Conservation (phyloP, 2,113 vertebrate genomes). For the Penelope pileata region DNA sequence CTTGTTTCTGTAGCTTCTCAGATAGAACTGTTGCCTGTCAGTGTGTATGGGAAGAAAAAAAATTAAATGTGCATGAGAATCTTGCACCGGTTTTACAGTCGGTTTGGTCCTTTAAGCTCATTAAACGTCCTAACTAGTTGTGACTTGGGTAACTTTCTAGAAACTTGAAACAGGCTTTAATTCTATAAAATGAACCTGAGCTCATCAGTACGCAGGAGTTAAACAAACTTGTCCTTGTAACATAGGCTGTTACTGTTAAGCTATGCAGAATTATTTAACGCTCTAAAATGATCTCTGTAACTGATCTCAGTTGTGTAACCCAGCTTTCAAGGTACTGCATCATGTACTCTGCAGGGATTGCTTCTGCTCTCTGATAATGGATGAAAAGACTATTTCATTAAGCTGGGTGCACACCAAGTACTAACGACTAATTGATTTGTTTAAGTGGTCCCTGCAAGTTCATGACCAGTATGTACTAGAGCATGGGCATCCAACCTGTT, state of each 20-base stretch:
- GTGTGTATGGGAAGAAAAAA: not conserved
- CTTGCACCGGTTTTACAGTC: not conserved
- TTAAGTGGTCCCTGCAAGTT: not conserved
- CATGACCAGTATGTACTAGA: not conserved
- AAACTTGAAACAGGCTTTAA: not conserved
- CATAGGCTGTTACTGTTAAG: not conserved
- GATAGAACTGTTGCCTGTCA: not conserved
- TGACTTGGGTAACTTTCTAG: not conserved
- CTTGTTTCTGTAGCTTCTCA: not conserved
- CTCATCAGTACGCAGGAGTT: not conserved
- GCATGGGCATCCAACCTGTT: too few species aligned
- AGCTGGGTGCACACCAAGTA: not conserved
- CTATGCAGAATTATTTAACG: not conserved
- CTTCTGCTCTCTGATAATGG: not conserved
- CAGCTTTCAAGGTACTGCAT: not conserved
- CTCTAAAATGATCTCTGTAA: not conserved
- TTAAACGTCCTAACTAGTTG: not conserved
- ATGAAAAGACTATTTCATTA: not conserved
- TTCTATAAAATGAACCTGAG: not conserved
- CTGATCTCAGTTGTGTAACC: not conserved
- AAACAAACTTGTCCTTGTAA: not conserved
- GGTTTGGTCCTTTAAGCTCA: not conserved
- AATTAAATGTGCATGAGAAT: rapidly evolving
- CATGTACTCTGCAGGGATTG: not conserved
- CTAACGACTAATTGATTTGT: not conserved